phyloP scores from a whole-genome alignment of 1,140 invertebrate genomes.

The Nephila pilipes region DNA sequence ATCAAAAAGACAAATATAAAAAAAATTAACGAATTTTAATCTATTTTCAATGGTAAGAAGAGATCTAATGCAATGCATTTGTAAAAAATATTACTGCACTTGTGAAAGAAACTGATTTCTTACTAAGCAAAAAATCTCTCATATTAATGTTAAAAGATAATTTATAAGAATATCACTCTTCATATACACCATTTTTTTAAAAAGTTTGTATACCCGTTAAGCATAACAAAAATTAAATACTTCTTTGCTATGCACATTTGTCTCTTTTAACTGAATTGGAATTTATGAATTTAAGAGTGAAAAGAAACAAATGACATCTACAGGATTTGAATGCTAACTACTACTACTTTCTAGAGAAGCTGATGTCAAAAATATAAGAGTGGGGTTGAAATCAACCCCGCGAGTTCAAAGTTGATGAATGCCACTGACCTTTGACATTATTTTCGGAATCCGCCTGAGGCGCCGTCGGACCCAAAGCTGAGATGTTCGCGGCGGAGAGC shows the following conservation, averaged over 20 bases:
- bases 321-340: not conserved
- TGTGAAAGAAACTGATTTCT: too few relatives aligned
- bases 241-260: not conserved
- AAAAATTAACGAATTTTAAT: too few relatives aligned
- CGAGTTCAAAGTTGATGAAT: not conserved
- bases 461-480: slow-evolving; percentile 59
- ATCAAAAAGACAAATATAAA: too few relatives aligned
- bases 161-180: too few relatives aligned
- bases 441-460: slow-evolving; percentile 58
- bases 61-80: too few relatives aligned
- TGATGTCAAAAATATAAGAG: not conserved
- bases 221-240: too few relatives aligned
- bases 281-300: not conserved
- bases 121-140: too few relatives aligned
- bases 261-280: not conserved
- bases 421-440: slow-evolving; percentile 70
- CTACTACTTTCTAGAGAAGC: not conserved
- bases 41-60: too few relatives aligned
- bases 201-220: too few relatives aligned
- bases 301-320: slow-evolving; percentile 4
- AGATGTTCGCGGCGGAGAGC: slow-evolving; percentile 52
- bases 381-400: not conserved
- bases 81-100: too few relatives aligned
- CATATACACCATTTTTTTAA: too few relatives aligned
- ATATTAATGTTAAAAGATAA: too few relatives aligned